Percentiles rank a stretch among this genome's conserved stretches.
These are phyloP conservation scores for Drosophila pegasa DNA, from an alignment of 2,888 invertebrate species.

Conservation along the genomic window DNA sequence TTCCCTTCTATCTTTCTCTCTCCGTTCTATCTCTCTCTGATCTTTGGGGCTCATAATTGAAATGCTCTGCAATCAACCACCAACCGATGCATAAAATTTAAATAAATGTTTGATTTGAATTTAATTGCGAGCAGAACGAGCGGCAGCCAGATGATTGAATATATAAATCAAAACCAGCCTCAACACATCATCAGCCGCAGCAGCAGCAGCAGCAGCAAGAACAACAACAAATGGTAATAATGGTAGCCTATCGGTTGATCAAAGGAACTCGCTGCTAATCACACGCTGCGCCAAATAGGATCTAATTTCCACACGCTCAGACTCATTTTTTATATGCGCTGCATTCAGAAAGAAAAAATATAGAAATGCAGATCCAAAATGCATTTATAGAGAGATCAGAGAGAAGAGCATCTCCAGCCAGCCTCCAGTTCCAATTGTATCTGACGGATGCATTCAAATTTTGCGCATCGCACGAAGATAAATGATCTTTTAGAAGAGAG, in stretches of 20 bases:
- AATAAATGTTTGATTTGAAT: constrained; percentile 83
- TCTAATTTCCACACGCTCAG: constrained; percentile 79
- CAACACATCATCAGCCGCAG: constrained; percentile 34
- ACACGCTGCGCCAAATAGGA: constrained; percentile 81
- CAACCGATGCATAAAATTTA: constrained; percentile 80
- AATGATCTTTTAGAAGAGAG: constrained; percentile 60
- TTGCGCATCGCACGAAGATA: constrained; percentile 77
- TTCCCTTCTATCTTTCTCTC: neutral
- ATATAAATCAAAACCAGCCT: constrained; percentile 53
- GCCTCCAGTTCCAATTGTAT: constrained; percentile 10
- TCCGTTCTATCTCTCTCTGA: neutral
- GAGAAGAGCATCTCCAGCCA: constrained; percentile 14
- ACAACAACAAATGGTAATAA: constrained; percentile 17
- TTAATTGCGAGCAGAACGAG: constrained; percentile 73
- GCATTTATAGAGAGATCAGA: constrained; percentile 70
- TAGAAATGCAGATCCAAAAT: constrained; percentile 11
- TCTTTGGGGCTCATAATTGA: constrained; percentile 29
- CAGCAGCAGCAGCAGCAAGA: constrained; percentile 36
- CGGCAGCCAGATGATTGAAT: constrained; percentile 51
- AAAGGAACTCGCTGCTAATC: constrained; percentile 79
- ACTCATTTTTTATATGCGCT: constrained; percentile 57
- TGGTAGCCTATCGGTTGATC: constrained; percentile 55
- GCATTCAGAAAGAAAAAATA: constrained; percentile 11
- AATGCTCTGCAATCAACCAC: constrained; percentile 73
- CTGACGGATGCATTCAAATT: constrained; percentile 77